These are phyloP conservation scores for Lynx canadensis DNA, from an alignment of 2,113 vertebrate species.

Conservation along the genomic window DNA sequence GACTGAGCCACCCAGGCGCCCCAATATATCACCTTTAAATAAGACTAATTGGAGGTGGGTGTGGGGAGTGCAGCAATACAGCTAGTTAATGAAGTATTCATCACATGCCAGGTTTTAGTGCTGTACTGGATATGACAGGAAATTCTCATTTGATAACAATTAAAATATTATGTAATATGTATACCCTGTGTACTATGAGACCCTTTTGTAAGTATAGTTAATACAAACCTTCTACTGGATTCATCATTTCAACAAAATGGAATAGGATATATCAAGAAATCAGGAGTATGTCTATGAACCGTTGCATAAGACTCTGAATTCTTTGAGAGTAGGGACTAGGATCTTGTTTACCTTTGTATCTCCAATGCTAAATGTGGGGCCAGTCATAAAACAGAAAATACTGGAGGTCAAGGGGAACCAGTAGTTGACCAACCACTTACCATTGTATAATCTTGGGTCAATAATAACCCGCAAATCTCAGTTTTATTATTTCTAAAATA, in stretches of 20 bases:
- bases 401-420: not conserved
- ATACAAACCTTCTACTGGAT: not conserved
- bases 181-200: not conserved
- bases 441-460: not conserved
- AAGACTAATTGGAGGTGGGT: not conserved
- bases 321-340: not conserved
- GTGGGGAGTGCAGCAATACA: not conserved
- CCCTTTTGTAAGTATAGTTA: not conserved
- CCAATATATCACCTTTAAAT: not conserved
- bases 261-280: not conserved
- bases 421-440: not conserved
- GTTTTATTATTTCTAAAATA: conserved; percentile 38
- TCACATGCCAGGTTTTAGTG: not conserved
- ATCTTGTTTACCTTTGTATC: not conserved
- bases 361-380: not conserved
- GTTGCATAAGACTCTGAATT: not conserved
- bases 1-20: not conserved
- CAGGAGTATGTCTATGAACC: not conserved
- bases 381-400: conserved; percentile 6
- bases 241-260: conserved; percentile 35
- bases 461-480: not conserved
- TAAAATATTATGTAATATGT: conserved; percentile 13
- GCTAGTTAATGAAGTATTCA: not conserved
- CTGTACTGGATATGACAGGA: not conserved
- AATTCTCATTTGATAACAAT: not conserved